These are phyloP conservation scores for Syngnathus scovelli DNA, from an alignment of 2,113 vertebrate genomes.

Conservation along the genomic window DNA sequence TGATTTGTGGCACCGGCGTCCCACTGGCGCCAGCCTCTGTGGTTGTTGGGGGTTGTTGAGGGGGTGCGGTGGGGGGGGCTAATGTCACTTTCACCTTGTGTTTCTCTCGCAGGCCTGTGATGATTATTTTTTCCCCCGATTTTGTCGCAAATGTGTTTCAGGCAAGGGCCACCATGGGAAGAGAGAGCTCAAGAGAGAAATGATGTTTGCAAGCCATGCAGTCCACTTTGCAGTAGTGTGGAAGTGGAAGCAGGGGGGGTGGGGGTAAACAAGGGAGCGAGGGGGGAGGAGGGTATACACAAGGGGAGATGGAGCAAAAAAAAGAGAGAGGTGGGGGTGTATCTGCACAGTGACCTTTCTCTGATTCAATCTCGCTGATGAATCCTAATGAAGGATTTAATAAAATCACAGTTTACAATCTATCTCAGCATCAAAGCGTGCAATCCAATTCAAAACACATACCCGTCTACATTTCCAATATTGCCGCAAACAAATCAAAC, in stretches of 20 bases:
- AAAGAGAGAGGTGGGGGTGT: constrained; percentile 35
- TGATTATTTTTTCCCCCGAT: constrained; percentile 74
- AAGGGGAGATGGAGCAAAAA: constrained; percentile 37
- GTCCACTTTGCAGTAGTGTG: constrained; percentile 27
- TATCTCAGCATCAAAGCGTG: constrained; percentile 80
- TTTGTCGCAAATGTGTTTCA: constrained; percentile 74
- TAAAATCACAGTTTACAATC: constrained; percentile 82
- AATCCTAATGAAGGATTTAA: constrained; percentile 84
- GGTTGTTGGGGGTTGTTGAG: constrained; percentile 22
- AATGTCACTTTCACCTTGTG: constrained; percentile 80
- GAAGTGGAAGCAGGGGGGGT: constrained; percentile 2
- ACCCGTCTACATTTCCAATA: constrained; percentile 70
- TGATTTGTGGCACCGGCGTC: constrained; percentile 76
- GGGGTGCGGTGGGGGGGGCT: constrained; percentile 41
- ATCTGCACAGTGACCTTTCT: constrained; percentile 78
- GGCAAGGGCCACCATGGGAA: constrained; percentile 30
- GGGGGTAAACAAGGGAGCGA: constrained; percentile 23
- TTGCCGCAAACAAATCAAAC: constrained; percentile 54
- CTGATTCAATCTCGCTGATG: constrained; percentile 80
- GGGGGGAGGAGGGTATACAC: constrained; percentile 30
- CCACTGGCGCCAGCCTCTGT: constrained; percentile 63
- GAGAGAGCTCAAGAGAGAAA: constrained; percentile 22
- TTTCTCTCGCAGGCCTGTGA: constrained; percentile 67
- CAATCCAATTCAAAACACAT: constrained; percentile 75
- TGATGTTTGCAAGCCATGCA: constrained; percentile 22